Base-by-base conservation (phyloP, 1,140 invertebrate genomes). In the Drosophila kanapiae region DNA sequence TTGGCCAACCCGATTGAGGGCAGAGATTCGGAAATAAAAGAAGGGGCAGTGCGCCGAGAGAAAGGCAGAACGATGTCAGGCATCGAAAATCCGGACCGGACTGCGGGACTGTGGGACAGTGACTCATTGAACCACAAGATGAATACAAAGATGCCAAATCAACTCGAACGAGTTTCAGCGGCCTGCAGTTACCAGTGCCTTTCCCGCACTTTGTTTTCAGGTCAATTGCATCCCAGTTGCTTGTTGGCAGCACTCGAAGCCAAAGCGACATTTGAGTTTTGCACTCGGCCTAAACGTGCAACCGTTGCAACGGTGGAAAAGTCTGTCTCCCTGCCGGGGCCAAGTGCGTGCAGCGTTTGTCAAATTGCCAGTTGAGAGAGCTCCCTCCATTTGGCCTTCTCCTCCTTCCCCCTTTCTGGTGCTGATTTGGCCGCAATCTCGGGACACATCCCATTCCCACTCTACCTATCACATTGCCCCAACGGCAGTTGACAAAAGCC, bases 311-410 rank as follows among this genome's bases (percentile, higher is more conserved):
- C 67, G 54, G 43, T 72, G 53, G 43, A 60, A 72, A 29, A 48
- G 35, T 48, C 42, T 27, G 37, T 59, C 67, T 58, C 23, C 23
- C 13, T 16, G 53, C 13, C 53, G 33, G 33, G 62, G 58, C 76
- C 78, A 81, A 87, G 83, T 88, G 83, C 83, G 83, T 87, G 84
- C 80, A 77, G 63, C 58, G 77, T 84, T 87, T 87, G 83, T 88
- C 84, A 87, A 87, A 87, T 88, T 87, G 84, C 84, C 86, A 85
- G 76, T 61, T 29, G 42, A 51, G 56, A 59, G 69, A 6, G 18
- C 35, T 45, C 49, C 54, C 35, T 45, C 49, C 54, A 33, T 42
- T 58, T 56, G 35, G 35, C 27, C 31, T 31, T 31, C 31, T 31
- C 48, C 47, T 18, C 33, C 11, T 35, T 35, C 47, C 37, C 37